Evolutionary conservation across 2,797 vertebrate genomes (phyloP).

Genomic region (Craterocephalus amniculus): DNA sequence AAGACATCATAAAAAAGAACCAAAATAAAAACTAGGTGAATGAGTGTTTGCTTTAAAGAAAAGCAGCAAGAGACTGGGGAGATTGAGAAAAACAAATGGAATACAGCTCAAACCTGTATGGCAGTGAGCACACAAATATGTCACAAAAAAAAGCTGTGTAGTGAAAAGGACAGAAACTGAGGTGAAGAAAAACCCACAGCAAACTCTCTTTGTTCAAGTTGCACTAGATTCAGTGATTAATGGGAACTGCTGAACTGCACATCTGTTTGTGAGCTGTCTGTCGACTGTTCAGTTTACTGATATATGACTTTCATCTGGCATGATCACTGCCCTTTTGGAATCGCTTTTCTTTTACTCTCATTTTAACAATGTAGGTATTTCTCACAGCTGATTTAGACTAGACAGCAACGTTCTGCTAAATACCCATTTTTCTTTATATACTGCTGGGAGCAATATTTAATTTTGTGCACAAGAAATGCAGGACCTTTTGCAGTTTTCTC

Average conservation of each 20-base stretch:
- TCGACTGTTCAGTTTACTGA: slow-evolving; percentile 36
- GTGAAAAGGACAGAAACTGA: slow-evolving; percentile 18
- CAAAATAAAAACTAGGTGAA: slow-evolving; percentile 64
- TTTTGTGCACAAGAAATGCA: slow-evolving; percentile 43
- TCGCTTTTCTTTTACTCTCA: slow-evolving; percentile 11
- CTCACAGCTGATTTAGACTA: slow-evolving; percentile 4
- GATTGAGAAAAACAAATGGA: slow-evolving; percentile 52
- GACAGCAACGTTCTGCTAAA: slow-evolving; percentile 28
- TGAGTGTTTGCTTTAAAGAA: slow-evolving; percentile 60
- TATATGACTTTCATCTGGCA: slow-evolving; percentile 45
- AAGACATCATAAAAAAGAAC: slow-evolving; percentile 31
- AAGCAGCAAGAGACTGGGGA: slow-evolving; percentile 42
- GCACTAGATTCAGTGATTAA: slow-evolving; percentile 37
- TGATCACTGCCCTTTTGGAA: slow-evolving; percentile 17
- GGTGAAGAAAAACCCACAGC: slow-evolving; percentile 21
- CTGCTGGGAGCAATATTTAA: slow-evolving; percentile 37
- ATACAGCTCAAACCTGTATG: slow-evolving; percentile 51
- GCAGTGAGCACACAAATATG: slow-evolving; percentile 38
- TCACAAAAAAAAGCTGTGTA: slow-evolving; percentile 23
- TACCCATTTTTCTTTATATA: slow-evolving; percentile 30
- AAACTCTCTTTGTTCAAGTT: slow-evolving; percentile 27
- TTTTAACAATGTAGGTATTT: slow-evolving; percentile 21
- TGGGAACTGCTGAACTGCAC: slow-evolving; percentile 43
- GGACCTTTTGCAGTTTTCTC: slow-evolving; percentile 43
- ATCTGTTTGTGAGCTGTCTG: slow-evolving; percentile 49